Evolutionary conservation across 2,888 invertebrate species (phyloP), one percentile per base, ranked within the genome.

Genomic region (Rhopalosiphum nymphaeae): DNA sequence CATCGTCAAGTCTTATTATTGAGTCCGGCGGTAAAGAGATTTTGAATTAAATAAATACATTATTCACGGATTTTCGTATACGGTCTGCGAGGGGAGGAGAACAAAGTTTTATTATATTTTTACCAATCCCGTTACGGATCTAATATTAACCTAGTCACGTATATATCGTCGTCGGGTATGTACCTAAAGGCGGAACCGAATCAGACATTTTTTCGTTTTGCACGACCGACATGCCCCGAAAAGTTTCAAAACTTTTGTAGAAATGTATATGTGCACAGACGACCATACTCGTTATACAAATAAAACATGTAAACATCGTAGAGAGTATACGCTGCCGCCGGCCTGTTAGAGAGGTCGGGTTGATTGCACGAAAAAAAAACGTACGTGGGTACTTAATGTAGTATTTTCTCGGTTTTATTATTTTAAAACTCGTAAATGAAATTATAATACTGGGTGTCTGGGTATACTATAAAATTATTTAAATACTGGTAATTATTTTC

Each of bases 101-200:
- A 85, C 85, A 85, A 85, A 85, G 85, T 85, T 85, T 44, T 85
- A 85, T 85, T 44, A 44, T 85, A 26, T 44, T 44, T 85, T 44
- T 85, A 13, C 44, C 85, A 85, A 85, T 85, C 44, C 85, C 25
- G 13, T 11, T 44, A 29, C 42, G 44, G 85, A 85, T 85, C 44
- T 85, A 85, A 42, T 85, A 44, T 85, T 85, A 85, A 85, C 26
- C 42, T 42, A 85, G 85, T 85, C 85, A 85, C 85, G 85, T 85
- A 85, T 85, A 78, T 67, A 53, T 67, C 67, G 78, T 36, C 36
- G 36, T 78, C 3, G 21, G 36, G 36, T 36, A 21, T 53, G 53
- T 53, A 5, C 46, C 7, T 67, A n/a, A 36, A 36, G 36, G 78
- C 21, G 78, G 36, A 78, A 78, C n/a, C 7, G 21, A 78, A 21